A percentile compares a stretch with the other conserved stretches of the same genome.
phyloP scores from a whole-genome alignment of 1,140 invertebrate genomes.

The Drosophila miranda region DNA sequence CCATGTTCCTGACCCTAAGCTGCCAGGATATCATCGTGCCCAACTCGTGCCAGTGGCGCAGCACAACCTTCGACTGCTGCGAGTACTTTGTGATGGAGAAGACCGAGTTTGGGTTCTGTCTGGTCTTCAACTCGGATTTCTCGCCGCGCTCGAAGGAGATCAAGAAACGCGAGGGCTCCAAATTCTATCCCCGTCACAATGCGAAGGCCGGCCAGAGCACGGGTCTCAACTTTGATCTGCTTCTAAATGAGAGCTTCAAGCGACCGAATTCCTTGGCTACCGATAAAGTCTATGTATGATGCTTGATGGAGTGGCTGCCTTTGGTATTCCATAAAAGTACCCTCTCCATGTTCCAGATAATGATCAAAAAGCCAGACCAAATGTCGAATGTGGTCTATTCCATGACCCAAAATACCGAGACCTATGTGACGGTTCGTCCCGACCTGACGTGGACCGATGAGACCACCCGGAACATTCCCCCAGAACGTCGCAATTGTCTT shows the following conservation, averaged over 20 bases:
- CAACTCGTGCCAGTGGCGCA: conserved; percentile 53
- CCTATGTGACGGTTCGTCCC: conserved; percentile 63
- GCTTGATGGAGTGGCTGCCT: neutral
- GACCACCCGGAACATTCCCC: conserved; percentile 36
- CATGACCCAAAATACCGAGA: conserved; percentile 68
- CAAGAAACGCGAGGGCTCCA: conserved; percentile 22
- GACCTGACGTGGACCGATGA: conserved; percentile 65
- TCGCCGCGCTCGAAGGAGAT: conserved; percentile 39
- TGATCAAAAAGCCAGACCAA: conserved; percentile 68
- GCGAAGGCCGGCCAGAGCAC: conserved; percentile 63
- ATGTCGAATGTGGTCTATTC: conserved; percentile 57
- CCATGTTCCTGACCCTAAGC: conserved; percentile 27
- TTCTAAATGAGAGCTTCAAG: conserved; percentile 49
- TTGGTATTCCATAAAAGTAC: neutral
- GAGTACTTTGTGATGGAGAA: conserved; percentile 65
- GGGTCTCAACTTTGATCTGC: conserved; percentile 58
- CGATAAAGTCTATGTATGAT: conserved; percentile 60
- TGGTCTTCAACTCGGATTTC: conserved; percentile 65
- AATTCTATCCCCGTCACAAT: conserved; percentile 65
- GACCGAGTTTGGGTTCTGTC: conserved; percentile 63
- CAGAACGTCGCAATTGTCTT: conserved; percentile 57
- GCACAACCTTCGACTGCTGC: conserved; percentile 60
- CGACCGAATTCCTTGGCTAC: conserved; percentile 45
- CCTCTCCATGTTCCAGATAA: conserved; percentile 40
- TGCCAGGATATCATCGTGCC: conserved; percentile 59